A percentile compares a stretch with the other conserved stretches of the same genome.
These are phyloP conservation scores for Pseudanteris insignis DNA, from an alignment of 2,888 invertebrate genomes.

Conservation along the genomic window DNA sequence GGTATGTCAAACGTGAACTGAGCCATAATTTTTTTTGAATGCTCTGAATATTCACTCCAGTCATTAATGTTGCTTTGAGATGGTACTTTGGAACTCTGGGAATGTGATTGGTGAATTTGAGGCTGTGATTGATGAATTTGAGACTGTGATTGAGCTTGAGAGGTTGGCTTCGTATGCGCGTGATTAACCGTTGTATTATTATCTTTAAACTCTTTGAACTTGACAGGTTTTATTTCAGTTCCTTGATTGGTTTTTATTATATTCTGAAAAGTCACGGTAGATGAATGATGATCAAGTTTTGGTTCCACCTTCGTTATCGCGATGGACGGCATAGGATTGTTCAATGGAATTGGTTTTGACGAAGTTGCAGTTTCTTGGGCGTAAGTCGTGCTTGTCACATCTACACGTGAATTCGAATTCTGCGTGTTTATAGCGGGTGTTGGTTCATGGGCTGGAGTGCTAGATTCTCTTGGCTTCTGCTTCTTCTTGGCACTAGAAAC, in stretches of 20 bases:
- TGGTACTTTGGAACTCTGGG: conserved; percentile 39
- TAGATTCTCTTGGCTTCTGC: conserved; percentile 52
- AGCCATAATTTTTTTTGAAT: conserved; percentile 53
- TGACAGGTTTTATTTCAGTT: conserved; percentile 29
- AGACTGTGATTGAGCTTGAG: not conserved
- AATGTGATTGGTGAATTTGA: conserved; percentile 1
- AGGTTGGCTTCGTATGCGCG: conserved; percentile 13
- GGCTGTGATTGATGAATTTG: conserved; percentile 3
- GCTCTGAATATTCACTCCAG: conserved; percentile 53
- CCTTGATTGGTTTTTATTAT: conserved; percentile 14
- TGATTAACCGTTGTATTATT: conserved; percentile 46
- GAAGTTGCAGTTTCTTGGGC: conserved; percentile 3
- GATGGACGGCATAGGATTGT: conserved; percentile 25
- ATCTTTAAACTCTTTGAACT: conserved; percentile 51
- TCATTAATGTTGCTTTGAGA: conserved; percentile 55
- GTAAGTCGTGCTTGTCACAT: conserved; percentile 11
- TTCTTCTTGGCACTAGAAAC: conserved; percentile 61
- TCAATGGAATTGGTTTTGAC: conserved; percentile 2
- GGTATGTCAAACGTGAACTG: conserved; percentile 57
- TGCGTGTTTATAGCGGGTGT: conserved; percentile 12
- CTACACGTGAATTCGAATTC: conserved; percentile 27
- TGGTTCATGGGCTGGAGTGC: conserved; percentile 9
- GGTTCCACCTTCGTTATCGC: conserved; percentile 27
- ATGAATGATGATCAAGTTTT: conserved; percentile 7
- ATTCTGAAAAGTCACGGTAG: conserved; percentile 44